Evolutionary conservation across 2,888 invertebrate genomes (phyloP).

Genomic region (Platypus cylindrus): DNA sequence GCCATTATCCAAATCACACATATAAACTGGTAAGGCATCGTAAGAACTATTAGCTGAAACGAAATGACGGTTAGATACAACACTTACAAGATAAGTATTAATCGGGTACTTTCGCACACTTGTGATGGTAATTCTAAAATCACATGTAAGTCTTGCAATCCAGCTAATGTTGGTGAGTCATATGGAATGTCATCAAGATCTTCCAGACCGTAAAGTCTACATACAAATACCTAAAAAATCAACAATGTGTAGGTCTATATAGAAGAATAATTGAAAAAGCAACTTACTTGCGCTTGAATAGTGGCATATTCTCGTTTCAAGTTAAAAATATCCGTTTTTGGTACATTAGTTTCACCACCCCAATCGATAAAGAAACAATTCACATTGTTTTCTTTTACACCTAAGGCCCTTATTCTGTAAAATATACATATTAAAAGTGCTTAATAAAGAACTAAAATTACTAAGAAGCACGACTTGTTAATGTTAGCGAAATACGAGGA

Average conservation of each 20-base stretch:
- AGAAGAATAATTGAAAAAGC: too few species aligned
- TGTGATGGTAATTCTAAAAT: conserved; percentile 32
- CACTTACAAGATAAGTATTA: too few species aligned
- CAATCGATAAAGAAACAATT: conserved; percentile 60
- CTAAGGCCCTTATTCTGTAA: conserved; percentile 36
- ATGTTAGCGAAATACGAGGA: too few species aligned
- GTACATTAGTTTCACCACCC: conserved; percentile 53
- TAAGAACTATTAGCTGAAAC: neutral
- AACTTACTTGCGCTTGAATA: conserved; percentile 53
- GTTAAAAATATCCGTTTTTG: conserved; percentile 42
- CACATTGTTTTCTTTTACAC: conserved; percentile 21
- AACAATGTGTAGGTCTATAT: too few species aligned
- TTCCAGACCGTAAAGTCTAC: conserved; percentile 58
- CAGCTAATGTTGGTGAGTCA: conserved; percentile 32
- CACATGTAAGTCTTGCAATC: conserved; percentile 40
- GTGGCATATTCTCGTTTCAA: conserved; percentile 50
- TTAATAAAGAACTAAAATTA: neutral
- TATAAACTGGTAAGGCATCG: conserved; percentile 24
- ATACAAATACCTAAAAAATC: conserved; percentile 49
- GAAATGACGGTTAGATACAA: too few species aligned
- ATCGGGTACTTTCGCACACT: too few species aligned
- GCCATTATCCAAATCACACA: conserved; percentile 26
- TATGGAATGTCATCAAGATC: conserved; percentile 38
- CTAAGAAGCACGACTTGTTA: too few species aligned
- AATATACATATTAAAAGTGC: too few species aligned